A percentile compares a stretch with the other conserved stretches of the same genome.
Conservation (phyloP, 2,113 vertebrate genomes). For the Anhinga rufa region DNA sequence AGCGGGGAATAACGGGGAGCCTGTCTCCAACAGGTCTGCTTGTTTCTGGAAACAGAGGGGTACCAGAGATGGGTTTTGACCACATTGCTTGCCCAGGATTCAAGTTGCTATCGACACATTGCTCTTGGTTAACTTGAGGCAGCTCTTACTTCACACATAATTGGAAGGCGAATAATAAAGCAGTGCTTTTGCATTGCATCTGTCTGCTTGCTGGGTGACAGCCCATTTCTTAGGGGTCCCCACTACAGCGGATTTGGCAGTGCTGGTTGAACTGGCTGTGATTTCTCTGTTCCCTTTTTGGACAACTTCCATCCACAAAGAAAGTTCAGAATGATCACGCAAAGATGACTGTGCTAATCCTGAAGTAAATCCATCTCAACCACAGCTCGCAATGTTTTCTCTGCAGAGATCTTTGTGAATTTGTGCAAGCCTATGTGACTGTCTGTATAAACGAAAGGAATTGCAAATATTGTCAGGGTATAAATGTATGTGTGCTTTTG, state of each 20-base stretch:
- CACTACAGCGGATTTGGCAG: neutral
- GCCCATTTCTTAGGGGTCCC: neutral
- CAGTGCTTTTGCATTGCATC: neutral
- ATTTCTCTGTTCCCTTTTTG: neutral
- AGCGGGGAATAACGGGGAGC: neutral
- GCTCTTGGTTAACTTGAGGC: neutral
- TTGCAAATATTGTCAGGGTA: neutral
- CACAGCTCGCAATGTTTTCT: neutral
- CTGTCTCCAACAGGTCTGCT: neutral
- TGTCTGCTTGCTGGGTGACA: neutral
- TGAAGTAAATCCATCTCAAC: neutral
- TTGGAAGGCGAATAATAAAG: neutral
- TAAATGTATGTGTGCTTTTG: neutral
- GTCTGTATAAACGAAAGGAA: neutral
- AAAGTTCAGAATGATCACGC: neutral
- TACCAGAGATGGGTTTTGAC: neutral
- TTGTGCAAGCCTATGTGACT: neutral
- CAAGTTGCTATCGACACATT: fast-evolving
- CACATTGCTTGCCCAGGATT: neutral
- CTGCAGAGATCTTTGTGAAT: neutral
- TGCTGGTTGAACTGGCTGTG: neutral
- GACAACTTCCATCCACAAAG: neutral
- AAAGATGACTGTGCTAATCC: neutral
- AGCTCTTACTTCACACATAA: neutral
- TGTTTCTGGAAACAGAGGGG: neutral